Evolutionary conservation across 2,888 invertebrate genomes (phyloP).

Genomic region (Caenorhabditis japonica): DNA sequence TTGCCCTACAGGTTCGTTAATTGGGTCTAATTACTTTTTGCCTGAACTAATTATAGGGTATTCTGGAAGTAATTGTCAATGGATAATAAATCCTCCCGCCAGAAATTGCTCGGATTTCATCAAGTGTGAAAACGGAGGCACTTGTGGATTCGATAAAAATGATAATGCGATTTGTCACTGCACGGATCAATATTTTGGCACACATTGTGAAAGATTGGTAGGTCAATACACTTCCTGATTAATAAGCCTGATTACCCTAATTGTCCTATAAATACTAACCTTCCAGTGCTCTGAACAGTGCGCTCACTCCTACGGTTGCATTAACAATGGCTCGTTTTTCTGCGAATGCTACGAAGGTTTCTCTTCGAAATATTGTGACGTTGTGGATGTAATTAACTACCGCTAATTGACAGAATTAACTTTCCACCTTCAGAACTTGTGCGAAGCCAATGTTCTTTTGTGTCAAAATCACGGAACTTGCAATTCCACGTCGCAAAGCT

Average conservation of each 20-base stretch:
- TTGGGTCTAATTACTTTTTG: neutral
- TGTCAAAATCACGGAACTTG: conserved; percentile 24
- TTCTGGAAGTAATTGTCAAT: conserved; percentile 32
- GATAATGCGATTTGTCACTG: conserved; percentile 27
- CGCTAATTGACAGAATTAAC: neutral
- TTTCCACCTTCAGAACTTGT: conserved; percentile 8
- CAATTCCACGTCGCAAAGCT: conserved; percentile 3
- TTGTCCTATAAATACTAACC: neutral
- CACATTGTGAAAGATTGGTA: conserved; percentile 26
- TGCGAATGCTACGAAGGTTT: conserved; percentile 32
- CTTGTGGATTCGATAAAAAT: conserved; percentile 10
- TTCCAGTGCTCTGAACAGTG: conserved; percentile 41
- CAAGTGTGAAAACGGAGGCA: conserved; percentile 42
- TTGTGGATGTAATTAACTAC: conserved; percentile 20
- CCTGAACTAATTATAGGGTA: conserved; percentile 3
- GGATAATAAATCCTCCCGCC: neutral
- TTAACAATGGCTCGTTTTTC: conserved; percentile 5
- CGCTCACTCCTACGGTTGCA: conserved; percentile 26
- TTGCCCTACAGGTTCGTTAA: conserved; percentile 24
- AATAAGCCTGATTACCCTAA: neutral
- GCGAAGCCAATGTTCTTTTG: conserved; percentile 14
- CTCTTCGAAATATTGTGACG: conserved; percentile 20
- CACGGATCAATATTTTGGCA: conserved; percentile 27
- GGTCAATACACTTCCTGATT: no score
- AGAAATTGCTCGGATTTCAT: conserved; percentile 11